These are phyloP conservation scores for Temnopleurus reevesii DNA, from an alignment of 53 echinoderm and acorn worm species.

Conservation along the genomic window DNA sequence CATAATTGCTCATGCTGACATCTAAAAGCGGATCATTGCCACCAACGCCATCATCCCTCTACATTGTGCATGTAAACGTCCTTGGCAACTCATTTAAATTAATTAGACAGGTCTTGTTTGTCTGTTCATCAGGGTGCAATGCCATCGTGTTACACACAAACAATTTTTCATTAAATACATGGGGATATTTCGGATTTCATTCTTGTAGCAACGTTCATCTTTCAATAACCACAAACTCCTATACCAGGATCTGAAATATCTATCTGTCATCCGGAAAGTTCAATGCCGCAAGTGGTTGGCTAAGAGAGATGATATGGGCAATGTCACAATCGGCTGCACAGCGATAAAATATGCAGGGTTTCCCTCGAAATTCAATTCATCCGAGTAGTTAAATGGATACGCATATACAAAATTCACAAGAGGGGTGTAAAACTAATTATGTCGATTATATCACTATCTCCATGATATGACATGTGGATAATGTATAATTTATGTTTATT, in stretches of 20 bases:
- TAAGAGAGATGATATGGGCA: neutral
- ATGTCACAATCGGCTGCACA: no score
- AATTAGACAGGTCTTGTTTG: conserved; percentile 27
- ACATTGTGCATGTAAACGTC: neutral
- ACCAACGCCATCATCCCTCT: neutral
- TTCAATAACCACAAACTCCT: neutral
- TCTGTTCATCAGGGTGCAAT: conserved; percentile 9
- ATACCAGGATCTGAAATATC: neutral
- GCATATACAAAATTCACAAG: neutral
- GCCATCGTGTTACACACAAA: neutral
- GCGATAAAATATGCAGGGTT: neutral
- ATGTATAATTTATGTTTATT: no score
- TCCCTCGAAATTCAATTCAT: neutral
- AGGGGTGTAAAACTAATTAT: neutral
- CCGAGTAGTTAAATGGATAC: neutral
- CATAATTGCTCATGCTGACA: conserved; percentile 21
- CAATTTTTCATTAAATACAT: neutral
- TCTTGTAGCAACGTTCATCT: neutral
- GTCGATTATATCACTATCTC: neutral
- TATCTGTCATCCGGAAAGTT: neutral
- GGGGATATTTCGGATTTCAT: neutral
- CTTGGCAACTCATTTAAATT: neutral
- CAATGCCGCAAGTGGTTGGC: neutral
- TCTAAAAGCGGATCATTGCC: neutral
- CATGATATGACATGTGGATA: neutral